Evolutionary conservation across 2,797 vertebrate species (phyloP).

Genomic region (Dermochelys coriacea): DNA sequence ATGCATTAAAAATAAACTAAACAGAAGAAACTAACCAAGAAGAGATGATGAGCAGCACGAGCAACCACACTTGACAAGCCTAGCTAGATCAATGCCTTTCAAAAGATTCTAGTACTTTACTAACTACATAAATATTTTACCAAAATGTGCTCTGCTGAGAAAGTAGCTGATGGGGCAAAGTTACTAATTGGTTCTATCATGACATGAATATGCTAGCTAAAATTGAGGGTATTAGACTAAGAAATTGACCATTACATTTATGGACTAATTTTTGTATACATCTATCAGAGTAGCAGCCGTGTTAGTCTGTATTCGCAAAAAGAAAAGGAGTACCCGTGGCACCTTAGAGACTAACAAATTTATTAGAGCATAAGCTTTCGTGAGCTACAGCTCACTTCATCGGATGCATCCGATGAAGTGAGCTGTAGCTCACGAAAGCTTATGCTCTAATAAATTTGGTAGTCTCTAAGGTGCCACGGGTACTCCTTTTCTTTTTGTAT

Average conservation of each 20-base stretch:
- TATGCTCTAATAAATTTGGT: too few relatives aligned
- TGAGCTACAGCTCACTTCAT: too few relatives aligned
- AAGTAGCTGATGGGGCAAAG: neutral
- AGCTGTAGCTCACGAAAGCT: too few relatives aligned
- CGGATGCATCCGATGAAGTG: too few relatives aligned
- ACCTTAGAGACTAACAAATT: too few relatives aligned
- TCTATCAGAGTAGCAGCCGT: too few relatives aligned
- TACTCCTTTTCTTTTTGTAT: too few relatives aligned
- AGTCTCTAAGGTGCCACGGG: too few relatives aligned
- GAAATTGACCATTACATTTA: conserved; percentile 61
- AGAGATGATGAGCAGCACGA: neutral
- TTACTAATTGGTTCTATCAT: rapidly evolving
- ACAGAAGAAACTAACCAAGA: neutral
- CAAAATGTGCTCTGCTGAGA: neutral
- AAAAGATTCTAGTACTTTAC: neutral
- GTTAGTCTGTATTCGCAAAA: too few relatives aligned
- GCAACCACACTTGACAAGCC: neutral
- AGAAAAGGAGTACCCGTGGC: too few relatives aligned
- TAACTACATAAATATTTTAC: neutral
- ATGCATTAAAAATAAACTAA: neutral
- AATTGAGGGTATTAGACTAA: conserved; percentile 4
- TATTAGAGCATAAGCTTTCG: too few relatives aligned
- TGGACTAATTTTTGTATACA: conserved; percentile 27
- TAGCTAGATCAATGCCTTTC: neutral
- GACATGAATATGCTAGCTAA: neutral